phyloP scores from a whole-genome alignment of 2,888 invertebrate genomes.

The Drosophila neutralis region DNA sequence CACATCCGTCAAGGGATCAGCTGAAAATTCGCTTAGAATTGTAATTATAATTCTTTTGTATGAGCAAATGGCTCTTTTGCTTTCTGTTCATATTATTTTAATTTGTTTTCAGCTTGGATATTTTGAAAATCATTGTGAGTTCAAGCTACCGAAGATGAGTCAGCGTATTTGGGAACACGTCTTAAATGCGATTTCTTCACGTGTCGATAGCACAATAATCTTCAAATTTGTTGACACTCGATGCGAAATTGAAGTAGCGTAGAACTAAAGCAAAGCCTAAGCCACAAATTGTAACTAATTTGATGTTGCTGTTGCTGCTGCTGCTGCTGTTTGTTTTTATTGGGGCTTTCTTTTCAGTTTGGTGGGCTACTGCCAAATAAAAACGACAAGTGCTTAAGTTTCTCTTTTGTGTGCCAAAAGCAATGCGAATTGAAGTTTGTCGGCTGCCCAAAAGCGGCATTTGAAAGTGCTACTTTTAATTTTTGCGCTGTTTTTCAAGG shows the following conservation, averaged over 20 bases:
- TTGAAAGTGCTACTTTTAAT: slow-evolving; percentile 25
- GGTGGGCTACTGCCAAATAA: slow-evolving; percentile 40
- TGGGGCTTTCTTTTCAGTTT: slow-evolving; percentile 57
- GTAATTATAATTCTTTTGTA: slow-evolving; percentile 75
- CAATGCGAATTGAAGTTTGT: slow-evolving; percentile 55
- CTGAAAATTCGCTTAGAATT: slow-evolving; percentile 58
- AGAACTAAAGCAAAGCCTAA: slow-evolving; percentile 72
- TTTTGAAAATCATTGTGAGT: slow-evolving; percentile 29
- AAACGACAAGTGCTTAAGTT: slow-evolving; percentile 59
- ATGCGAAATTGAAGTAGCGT: slow-evolving; percentile 72
- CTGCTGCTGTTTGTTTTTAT: slow-evolving; percentile 23
- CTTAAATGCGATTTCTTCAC: slow-evolving; percentile 21
- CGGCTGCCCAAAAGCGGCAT: slow-evolving; percentile 37
- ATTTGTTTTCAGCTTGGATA: slow-evolving; percentile 40
- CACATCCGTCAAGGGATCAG: slow-evolving; percentile 45
- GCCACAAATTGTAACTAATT: slow-evolving; percentile 74
- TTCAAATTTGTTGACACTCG: slow-evolving; percentile 50
- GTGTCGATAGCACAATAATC: slow-evolving; percentile 59
- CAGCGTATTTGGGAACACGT: slow-evolving; percentile 36
- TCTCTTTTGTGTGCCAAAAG: slow-evolving; percentile 73
- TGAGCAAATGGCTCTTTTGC: slow-evolving; percentile 66
- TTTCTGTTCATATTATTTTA: slow-evolving; percentile 52
- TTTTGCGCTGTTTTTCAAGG: slow-evolving; percentile 51
- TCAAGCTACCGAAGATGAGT: slow-evolving; percentile 54
- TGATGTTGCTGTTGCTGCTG: slow-evolving; percentile 33